Percentiles rank a stretch among this genome's conserved stretches.
These are phyloP conservation scores for Cathartes aura DNA, from an alignment of 2,113 vertebrate genomes.

Conservation along the genomic window DNA sequence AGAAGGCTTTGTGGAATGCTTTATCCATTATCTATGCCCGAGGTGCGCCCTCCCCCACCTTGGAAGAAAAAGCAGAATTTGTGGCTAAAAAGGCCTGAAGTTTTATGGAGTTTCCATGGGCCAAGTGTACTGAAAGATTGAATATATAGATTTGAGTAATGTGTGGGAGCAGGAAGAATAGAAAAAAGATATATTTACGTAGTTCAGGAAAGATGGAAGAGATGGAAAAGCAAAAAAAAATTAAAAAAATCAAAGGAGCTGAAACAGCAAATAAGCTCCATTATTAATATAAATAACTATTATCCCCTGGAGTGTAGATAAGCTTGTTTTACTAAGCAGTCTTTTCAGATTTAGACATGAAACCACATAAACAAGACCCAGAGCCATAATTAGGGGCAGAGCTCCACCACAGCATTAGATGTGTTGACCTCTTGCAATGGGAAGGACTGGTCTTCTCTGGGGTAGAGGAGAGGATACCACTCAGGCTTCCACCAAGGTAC, in stretches of 20 bases:
- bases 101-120: neutral
- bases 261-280: conserved; percentile 7
- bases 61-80: neutral
- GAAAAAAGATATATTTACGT: neutral
- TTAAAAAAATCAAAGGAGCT: neutral
- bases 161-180: neutral
- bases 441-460: neutral
- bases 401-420: neutral
- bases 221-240: neutral
- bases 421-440: neutral
- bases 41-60: neutral
- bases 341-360: conserved; percentile 18
- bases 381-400: neutral
- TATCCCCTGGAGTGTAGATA: conserved; percentile 26
- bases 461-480: neutral
- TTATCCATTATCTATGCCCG: neutral
- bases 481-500: neutral
- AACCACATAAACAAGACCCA: neutral
- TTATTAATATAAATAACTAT: conserved; percentile 43
- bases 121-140: neutral
- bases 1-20: neutral
- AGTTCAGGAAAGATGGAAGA: neutral
- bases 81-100: neutral
- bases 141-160: neutral
- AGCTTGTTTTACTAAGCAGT: conserved; percentile 22